Evolutionary conservation across 2,888 invertebrate species (phyloP).

Genomic region (Coleophora flavipennella): DNA sequence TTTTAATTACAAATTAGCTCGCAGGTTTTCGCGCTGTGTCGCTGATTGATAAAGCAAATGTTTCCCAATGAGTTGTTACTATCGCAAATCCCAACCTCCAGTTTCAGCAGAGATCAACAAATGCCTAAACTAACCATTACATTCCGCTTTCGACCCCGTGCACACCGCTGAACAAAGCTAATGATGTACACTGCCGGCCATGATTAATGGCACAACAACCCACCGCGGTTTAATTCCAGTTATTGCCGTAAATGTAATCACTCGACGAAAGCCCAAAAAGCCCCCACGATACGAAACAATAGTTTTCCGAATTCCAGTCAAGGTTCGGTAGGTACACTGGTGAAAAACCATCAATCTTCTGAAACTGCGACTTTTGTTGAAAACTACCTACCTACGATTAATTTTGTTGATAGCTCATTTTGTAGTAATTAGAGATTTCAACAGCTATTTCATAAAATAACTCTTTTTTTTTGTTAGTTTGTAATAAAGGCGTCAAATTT

Average conservation of each 20-base stretch:
- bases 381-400: not conserved
- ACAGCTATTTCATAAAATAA: no score
- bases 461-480: no score
- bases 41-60: no score
- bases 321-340: conserved; percentile 9
- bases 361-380: conserved; percentile 21
- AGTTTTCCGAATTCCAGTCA: conserved; percentile 5
- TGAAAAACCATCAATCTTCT: conserved; percentile 30
- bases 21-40: no score
- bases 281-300: not conserved
- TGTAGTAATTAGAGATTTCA: conserved; percentile 5
- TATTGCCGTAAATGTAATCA: conserved; percentile 47
- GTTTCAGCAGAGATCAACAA: no score
- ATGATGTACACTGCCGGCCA: conserved; percentile 31
- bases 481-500: no score
- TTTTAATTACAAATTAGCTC: no score
- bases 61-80: no score
- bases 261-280: conserved; percentile 10
- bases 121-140: no score
- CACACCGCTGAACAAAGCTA: conserved; percentile 33
- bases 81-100: no score
- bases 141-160: conserved; percentile 9
- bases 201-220: conserved; percentile 38
- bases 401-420: conserved; percentile 15
- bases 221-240: conserved; percentile 40